Conservation (phyloP, 23 tunicate genomes). For the Trididemnum nubilum region DNA sequence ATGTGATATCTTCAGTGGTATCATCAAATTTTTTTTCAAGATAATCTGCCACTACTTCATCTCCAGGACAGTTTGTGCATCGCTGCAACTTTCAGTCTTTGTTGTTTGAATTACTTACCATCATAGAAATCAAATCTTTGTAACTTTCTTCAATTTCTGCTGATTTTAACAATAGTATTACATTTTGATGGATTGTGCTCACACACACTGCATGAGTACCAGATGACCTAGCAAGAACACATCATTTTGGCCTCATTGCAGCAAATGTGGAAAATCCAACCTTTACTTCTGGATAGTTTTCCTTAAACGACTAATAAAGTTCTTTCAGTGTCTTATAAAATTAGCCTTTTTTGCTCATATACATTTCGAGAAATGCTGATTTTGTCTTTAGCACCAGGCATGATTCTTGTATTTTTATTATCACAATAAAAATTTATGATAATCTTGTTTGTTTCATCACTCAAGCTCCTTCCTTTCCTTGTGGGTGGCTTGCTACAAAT, state of each 20-base stretch:
- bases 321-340: constrained; percentile 9
- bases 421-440: constrained; percentile 17
- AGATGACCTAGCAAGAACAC: constrained; percentile 7
- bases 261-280: constrained; percentile 19
- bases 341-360: constrained; percentile 1
- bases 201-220: constrained; percentile 23
- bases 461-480: constrained; percentile 9
- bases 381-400: constrained; percentile 26
- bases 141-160: not conserved
- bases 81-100: constrained; percentile 27
- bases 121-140: constrained; percentile 19
- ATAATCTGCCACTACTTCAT: not conserved
- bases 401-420: constrained; percentile 26
- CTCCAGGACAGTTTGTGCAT: not conserved
- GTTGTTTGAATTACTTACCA: constrained; percentile 12
- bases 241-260: constrained; percentile 7
- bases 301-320: not conserved
- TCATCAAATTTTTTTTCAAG: constrained; percentile 28
- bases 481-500: constrained; percentile 26
- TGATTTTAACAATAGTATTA: not conserved
- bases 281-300: not conserved
- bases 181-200: constrained; percentile 16
- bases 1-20: constrained; percentile 8
- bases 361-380: constrained; percentile 22
- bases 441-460: constrained; percentile 10